A percentile compares a stretch with the other conserved stretches of the same genome.
Evolutionary conservation across 1,140 invertebrate species (phyloP).

Genomic region (Trichonephila clavata): DNA sequence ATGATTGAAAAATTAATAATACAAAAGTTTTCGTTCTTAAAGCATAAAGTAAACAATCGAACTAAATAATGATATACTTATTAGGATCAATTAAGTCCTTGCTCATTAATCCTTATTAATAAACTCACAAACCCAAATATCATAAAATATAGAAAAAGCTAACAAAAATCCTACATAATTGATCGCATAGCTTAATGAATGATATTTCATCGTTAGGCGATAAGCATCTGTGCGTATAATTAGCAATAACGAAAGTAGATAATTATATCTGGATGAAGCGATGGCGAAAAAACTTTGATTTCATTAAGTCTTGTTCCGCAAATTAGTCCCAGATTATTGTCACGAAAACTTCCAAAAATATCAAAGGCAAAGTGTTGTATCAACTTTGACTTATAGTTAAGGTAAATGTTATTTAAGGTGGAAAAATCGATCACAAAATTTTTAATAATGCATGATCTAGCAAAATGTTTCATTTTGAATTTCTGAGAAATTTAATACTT

Average conservation of each 20-base stretch:
- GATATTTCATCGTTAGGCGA: slow-evolving; percentile 41
- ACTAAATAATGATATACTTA: background rate
- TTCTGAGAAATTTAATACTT: too few relatives aligned
- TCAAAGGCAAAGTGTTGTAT: background rate
- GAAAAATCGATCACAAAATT: background rate
- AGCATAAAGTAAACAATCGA: background rate
- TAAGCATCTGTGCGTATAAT: slow-evolving; percentile 52
- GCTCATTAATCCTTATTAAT: background rate
- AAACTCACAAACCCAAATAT: background rate
- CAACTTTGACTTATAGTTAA: background rate
- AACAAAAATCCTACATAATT: slow-evolving; percentile 18
- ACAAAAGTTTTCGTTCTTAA: background rate
- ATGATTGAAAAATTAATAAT: too few relatives aligned
- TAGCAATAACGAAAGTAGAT: slow-evolving; percentile 33
- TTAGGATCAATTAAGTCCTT: slow-evolving; percentile 36
- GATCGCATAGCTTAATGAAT: slow-evolving; percentile 32
- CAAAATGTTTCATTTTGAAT: too few relatives aligned
- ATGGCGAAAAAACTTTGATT: background rate
- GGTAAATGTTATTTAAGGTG: background rate
- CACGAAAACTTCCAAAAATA: background rate
- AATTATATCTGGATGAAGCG: background rate
- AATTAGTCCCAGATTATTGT: background rate
- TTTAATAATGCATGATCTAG: background rate
- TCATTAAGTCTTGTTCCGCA: slow-evolving; percentile 5
- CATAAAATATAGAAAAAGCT: background rate